Conservation (phyloP, 1,140 invertebrate genomes). For the Lithobius niger region DNA sequence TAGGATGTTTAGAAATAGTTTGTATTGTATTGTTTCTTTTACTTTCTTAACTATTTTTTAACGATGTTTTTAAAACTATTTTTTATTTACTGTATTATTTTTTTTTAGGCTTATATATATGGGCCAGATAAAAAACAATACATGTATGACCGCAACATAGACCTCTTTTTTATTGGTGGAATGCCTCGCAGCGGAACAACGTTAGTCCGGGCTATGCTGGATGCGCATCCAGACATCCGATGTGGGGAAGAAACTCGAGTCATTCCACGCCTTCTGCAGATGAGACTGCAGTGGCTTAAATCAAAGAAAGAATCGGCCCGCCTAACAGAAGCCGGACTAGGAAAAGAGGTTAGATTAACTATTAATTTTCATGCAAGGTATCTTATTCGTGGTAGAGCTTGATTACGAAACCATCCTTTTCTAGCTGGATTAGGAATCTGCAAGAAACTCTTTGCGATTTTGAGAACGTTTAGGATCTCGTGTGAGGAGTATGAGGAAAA, state of each 20-base stretch:
- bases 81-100: too few relatives aligned
- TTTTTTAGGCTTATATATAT: neutral
- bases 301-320: slow-evolving; percentile 78
- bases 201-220: slow-evolving; percentile 92
- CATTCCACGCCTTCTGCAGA: slow-evolving; percentile 82
- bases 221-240: slow-evolving; percentile 94
- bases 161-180: slow-evolving; percentile 92
- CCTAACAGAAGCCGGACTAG: slow-evolving; percentile 85
- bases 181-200: slow-evolving; percentile 94
- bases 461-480: too few relatives aligned
- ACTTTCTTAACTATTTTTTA: too few relatives aligned
- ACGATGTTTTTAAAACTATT: too few relatives aligned
- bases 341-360: slow-evolving; percentile 49
- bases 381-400: too few relatives aligned
- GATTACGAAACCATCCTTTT: too few relatives aligned
- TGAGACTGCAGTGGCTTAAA: slow-evolving; percentile 83
- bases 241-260: slow-evolving; percentile 97
- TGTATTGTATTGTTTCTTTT: too few relatives aligned
- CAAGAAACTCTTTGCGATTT: too few relatives aligned
- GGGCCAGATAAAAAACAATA: slow-evolving; percentile 19
- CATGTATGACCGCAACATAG: slow-evolving; percentile 66
- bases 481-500: too few relatives aligned
- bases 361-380: too few relatives aligned
- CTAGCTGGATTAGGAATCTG: too few relatives aligned
- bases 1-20: too few relatives aligned